Conservation (phyloP, 2,888 invertebrate species). For the Pilophorus perplexus region DNA sequence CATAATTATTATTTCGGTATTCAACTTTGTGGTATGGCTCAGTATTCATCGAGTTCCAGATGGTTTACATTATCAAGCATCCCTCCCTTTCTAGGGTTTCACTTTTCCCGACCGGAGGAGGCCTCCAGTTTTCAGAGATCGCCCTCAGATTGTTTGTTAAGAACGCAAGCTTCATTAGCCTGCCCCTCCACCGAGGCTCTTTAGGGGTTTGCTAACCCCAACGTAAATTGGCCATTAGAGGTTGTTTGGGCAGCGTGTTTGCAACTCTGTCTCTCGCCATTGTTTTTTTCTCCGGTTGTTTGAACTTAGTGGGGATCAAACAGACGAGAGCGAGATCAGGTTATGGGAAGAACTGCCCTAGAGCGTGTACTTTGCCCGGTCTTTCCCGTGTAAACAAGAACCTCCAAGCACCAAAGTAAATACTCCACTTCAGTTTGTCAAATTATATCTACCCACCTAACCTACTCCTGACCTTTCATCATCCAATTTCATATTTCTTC, state of each 20-base stretch:
- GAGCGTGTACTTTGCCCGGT: conserved; percentile 39
- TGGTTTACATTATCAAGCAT: conserved; percentile 18
- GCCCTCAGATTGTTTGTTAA: conserved; percentile 35
- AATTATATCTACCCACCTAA: conserved; percentile 28
- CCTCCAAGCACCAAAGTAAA: conserved; percentile 23
- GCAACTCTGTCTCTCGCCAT: conserved; percentile 35
- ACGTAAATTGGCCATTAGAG: conserved; percentile 42
- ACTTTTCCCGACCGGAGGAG: conserved; percentile 2
- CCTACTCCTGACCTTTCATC: conserved; percentile 10
- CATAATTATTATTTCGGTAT: too few species aligned
- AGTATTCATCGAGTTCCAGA: conserved; percentile 3
- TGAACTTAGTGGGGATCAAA: conserved; percentile 39
- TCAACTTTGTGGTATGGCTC: too few species aligned
- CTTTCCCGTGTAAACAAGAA: conserved; percentile 23
- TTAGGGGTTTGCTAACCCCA: conserved; percentile 34
- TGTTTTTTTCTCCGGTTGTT: conserved; percentile 41
- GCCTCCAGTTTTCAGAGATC: conserved; percentile 35
- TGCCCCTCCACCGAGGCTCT: conserved; percentile 18
- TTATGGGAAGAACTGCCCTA: conserved; percentile 36
- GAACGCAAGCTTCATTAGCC: conserved; percentile 42
- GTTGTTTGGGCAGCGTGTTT: conserved; percentile 41
- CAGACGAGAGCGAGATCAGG: conserved; percentile 37
- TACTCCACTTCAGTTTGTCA: conserved; percentile 29
- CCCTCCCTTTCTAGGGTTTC: conserved; percentile 4
- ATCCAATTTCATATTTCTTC: conserved; percentile 8